Evolutionary conservation across 2,113 vertebrate genomes (phyloP), one percentile per base, ranked within the genome.

Genomic region (Petrocephalus zakoni): DNA sequence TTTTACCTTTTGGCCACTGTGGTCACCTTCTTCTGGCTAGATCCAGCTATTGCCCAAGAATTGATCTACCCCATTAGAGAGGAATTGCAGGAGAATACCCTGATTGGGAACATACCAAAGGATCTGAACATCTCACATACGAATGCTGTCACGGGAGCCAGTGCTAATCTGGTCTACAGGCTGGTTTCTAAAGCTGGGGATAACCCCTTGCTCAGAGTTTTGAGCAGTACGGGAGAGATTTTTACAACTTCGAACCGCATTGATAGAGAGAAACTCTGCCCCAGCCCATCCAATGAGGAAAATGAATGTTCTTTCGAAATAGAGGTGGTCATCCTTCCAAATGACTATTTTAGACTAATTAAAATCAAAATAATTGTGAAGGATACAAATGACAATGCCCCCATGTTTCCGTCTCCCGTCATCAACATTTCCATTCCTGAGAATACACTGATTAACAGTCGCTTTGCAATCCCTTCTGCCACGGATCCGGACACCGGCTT

Each of bases 61-160:
- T 96, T 99, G 91, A 99, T 98, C 95, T 99, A 99, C 94, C 98
- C 98, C 90, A 99, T 99, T 94, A 96, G 97, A 93, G 98, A 99
- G 94, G 98, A 99, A 93, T 93, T 99, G 95, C 98, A 98, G 92
- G 98, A 99, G 95, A 99, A 99, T 89, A 96, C 98, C 92, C 98
- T 99, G 92, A 98, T 99, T 96, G 98, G 98, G 95, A 99, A 98
- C 95, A 99, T 99, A 98, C 98, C 98, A 97, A 98, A 98, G 96
- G 98, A 99, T 95, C 94, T 99, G 93, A 99, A 99, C 95, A 98
- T 99, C 95, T 99, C 98, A 92, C 98, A 98, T 93, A 97, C 97
- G 91, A 98, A 97, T 94, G 96, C 97, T 95, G 97, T 97, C 95
- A 97, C 97, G 0, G 98, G 97, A 92, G 96, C 96, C 90, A 98